Evolutionary conservation across 2,888 invertebrate species (phyloP), one percentile per base, ranked within the genome.

Genomic region (Oligia latruncula): DNA sequence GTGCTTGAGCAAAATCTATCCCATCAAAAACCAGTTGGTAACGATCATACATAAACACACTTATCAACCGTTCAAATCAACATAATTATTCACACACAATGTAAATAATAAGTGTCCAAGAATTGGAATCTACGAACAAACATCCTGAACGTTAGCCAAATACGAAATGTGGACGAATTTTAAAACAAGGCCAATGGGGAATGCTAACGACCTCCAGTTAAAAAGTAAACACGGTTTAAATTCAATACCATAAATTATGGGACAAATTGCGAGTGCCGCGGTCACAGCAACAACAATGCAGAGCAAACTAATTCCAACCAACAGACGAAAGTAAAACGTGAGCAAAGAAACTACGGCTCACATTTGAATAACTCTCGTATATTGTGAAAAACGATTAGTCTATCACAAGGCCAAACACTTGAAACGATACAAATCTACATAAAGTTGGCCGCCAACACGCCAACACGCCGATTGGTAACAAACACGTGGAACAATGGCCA

Each of bases 401-500:
- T 91, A 92, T 92, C 88, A 80, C 93, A 93, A 93, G 93, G 93
- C 88, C 92, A 90, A 88, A 89, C 91, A 89, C 90, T 90, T 87
- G 91, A 91, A 91, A 90, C 90, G 85, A 86, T 89, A 90, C 77
- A 88, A 87, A 86, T 90, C 84, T 88, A 88, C 81, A 89, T 87
- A 89, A 83, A 78, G 82, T 83, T 87, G 82, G 83, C 43, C 49
- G 66, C 86, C 67, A 88, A 89, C 70, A 78, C 78, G 74, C 88
- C 81, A 89, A 88, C 70, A 88, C 70, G n/a, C n/a, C n/a, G 43
- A 77, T 72, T 80, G 80, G 66, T 66, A 78, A 65, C 81, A 80
- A 88, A 85, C 81, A 82, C 66, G 79, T 78, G 83, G 80, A 85
- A 81, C 86, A 81, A 85, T 81, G 40, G 79, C 78, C 75, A 67